Conservation (phyloP, 1,140 invertebrate species). For the Lutraria rhynchaena region DNA sequence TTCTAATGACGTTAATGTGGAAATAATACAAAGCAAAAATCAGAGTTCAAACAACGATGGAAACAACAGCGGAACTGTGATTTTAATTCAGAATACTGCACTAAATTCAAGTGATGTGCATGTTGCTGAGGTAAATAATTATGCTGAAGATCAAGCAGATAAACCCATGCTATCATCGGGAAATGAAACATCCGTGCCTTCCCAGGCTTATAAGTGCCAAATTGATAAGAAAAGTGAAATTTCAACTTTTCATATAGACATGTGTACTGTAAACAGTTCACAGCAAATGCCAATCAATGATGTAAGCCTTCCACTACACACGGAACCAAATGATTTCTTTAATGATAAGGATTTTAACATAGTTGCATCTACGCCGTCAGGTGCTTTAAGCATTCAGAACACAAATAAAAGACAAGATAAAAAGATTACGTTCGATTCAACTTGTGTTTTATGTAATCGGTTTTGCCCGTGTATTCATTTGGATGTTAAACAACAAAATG, state of each 20-base stretch:
- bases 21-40: too few relatives aligned
- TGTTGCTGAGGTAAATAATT: too few relatives aligned
- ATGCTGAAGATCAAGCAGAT: too few relatives aligned
- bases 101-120: too few relatives aligned
- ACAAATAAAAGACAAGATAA: slow-evolving; percentile 40
- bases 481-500: too few relatives aligned
- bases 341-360: not conserved
- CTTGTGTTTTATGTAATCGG: slow-evolving; percentile 1
- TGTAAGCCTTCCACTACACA: not conserved
- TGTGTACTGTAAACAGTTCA: slow-evolving; percentile 33
- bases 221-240: slow-evolving; percentile 13
- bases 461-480: not conserved
- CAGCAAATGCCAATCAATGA: slow-evolving; percentile 12
- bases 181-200: not conserved
- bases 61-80: too few relatives aligned
- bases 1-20: too few relatives aligned
- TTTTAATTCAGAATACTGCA: too few relatives aligned
- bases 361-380: slow-evolving; percentile 29
- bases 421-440: slow-evolving; percentile 10
- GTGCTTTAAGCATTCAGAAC: slow-evolving; percentile 7
- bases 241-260: slow-evolving; percentile 9
- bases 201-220: slow-evolving; percentile 9
- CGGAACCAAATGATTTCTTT: not conserved
- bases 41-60: too few relatives aligned
- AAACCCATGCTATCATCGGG: too few relatives aligned